Conservation (phyloP, 2,888 invertebrate genomes). For the Agrochola litura region DNA sequence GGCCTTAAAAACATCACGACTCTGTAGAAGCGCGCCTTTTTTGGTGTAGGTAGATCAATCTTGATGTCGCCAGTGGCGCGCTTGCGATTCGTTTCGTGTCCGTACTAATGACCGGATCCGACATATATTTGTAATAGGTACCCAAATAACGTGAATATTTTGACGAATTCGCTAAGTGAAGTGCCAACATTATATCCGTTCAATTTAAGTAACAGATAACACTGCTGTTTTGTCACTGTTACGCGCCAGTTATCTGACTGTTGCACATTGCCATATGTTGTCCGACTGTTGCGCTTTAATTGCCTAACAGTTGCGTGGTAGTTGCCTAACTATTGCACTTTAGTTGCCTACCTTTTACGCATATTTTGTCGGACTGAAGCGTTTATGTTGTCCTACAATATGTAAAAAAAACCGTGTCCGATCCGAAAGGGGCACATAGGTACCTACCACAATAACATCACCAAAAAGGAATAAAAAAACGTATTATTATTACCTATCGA, state of each 20-base stretch:
- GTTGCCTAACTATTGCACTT: not conserved
- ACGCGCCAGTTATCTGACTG: not conserved
- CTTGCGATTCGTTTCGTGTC: too few relatives aligned
- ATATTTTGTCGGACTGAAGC: not conserved
- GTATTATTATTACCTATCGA: too few relatives aligned
- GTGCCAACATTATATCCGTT: not conserved
- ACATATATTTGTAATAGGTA: not conserved
- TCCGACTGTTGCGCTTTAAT: not conserved
- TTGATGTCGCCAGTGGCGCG: too few relatives aligned
- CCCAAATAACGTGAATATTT: not conserved
- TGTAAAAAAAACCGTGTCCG: too few relatives aligned
- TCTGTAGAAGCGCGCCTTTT: too few relatives aligned
- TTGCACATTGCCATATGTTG: not conserved
- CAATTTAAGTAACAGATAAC: not conserved
- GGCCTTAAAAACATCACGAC: too few relatives aligned
- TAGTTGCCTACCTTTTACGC: not conserved
- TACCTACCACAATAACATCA: too few relatives aligned
- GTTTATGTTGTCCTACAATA: not conserved
- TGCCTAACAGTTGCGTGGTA: not conserved
- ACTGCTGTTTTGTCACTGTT: not conserved
- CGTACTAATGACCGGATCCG: too few relatives aligned
- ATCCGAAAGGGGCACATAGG: too few relatives aligned
- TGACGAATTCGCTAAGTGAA: not conserved
- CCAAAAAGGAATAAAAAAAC: too few relatives aligned
- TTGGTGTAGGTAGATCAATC: too few relatives aligned